A percentile compares a stretch with the other conserved stretches of the same genome.
phyloP scores from a whole-genome alignment of 2,888 invertebrate species.

The Chaetogeoica ovagalla region DNA sequence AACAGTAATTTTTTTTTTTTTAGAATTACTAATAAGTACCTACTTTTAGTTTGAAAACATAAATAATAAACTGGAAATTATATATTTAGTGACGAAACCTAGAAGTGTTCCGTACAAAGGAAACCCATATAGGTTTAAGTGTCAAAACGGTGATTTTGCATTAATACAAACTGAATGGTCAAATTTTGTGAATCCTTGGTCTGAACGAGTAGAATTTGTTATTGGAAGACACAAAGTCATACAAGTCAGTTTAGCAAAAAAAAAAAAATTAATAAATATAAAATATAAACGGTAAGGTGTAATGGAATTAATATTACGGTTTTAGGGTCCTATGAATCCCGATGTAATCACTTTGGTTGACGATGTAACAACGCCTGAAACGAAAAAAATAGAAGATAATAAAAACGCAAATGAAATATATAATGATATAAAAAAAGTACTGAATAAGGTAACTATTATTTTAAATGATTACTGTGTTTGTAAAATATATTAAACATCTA shows the following conservation, averaged over 20 bases:
- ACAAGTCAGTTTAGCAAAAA: conserved; percentile 63
- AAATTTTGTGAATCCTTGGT: conserved; percentile 92
- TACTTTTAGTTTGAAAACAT: neutral
- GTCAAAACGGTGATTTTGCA: conserved; percentile 83
- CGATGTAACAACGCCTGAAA: neutral
- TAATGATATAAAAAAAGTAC: neutral
- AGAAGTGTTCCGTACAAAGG: conserved; percentile 73
- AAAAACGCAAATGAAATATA: neutral
- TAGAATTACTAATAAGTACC: neutral
- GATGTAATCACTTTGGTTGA: conserved; percentile 65
- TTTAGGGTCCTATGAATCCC: conserved; percentile 69
- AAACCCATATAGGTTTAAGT: conserved; percentile 76
- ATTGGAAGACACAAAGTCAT: conserved; percentile 79
- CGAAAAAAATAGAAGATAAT: neutral
- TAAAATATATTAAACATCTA: neutral
- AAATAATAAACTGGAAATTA: neutral
- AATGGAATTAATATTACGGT: neutral
- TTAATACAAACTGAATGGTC: conserved; percentile 90
- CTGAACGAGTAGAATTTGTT: conserved; percentile 84
- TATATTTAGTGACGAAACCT: conserved; percentile 70
- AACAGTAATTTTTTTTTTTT: conserved; percentile 62
- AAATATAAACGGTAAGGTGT: neutral
- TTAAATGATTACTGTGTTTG: neutral
- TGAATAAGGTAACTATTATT: conserved; percentile 17
- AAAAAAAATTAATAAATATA: neutral